Conservation (phyloP, 2,113 vertebrate species). For the Gallinago paraguaiae region DNA sequence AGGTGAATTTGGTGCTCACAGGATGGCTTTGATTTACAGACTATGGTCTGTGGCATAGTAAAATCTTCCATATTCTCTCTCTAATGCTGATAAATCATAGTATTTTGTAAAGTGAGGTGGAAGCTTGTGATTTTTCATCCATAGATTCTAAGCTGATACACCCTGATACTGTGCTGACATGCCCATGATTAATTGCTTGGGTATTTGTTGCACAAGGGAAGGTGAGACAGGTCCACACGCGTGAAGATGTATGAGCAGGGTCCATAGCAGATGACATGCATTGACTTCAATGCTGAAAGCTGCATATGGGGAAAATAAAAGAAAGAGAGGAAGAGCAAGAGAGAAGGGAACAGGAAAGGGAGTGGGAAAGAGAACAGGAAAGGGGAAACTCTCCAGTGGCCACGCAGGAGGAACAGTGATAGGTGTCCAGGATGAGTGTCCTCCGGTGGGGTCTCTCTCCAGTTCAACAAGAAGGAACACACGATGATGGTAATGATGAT, state of each 20-base stretch:
- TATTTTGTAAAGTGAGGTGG: background rate
- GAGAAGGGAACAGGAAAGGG: background rate
- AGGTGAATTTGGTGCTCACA: background rate
- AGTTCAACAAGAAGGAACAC: background rate
- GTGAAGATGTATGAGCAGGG: background rate
- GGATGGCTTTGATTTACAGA: background rate
- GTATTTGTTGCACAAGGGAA: fast-evolving
- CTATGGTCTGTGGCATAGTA: background rate
- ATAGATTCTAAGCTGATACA: background rate
- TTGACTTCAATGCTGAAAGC: fast-evolving
- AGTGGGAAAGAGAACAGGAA: background rate
- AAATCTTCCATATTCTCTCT: background rate
- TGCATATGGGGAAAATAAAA: background rate
- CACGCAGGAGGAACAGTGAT: background rate
- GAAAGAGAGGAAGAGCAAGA: fast-evolving
- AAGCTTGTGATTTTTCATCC: background rate
- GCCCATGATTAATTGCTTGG: background rate
- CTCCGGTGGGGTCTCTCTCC: fast-evolving
- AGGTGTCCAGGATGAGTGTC: background rate
- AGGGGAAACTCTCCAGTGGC: background rate
- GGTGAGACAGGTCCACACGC: background rate
- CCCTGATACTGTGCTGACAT: fast-evolving
- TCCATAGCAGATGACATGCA: background rate
- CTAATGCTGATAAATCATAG: background rate
- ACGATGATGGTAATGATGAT: background rate